Evolutionary conservation across 2,888 invertebrate species (phyloP).

Genomic region (Cybosia mesomella): DNA sequence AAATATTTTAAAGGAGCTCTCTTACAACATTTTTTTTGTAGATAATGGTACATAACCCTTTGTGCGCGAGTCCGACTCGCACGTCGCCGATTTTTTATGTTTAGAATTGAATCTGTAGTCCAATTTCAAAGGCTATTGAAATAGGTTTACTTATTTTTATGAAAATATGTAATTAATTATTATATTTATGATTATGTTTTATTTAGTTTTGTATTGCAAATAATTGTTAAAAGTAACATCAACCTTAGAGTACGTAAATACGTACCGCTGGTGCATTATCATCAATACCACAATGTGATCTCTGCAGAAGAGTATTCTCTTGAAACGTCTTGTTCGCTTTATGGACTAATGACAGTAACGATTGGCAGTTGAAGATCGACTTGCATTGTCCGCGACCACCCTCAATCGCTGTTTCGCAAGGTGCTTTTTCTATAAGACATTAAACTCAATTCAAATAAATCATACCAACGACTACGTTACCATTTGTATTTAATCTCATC

Average conservation of each 20-base stretch:
- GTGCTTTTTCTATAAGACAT: constrained; percentile 12
- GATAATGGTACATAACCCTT: too few species aligned
- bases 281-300: constrained; percentile 69
- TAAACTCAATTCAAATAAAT: background rate
- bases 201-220: too few species aligned
- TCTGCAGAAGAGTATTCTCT: constrained; percentile 73
- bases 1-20: too few species aligned
- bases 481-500: background rate
- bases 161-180: too few species aligned
- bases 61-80: too few species aligned
- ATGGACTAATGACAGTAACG: constrained; percentile 62
- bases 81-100: too few species aligned
- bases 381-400: constrained; percentile 72
- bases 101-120: too few species aligned
- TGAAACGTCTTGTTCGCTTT: constrained; percentile 63
- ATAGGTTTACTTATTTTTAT: too few species aligned
- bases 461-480: background rate
- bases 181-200: too few species aligned
- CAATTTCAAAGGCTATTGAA: too few species aligned
- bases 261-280: constrained; percentile 63
- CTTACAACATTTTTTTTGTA: too few species aligned
- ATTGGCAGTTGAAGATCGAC: constrained; percentile 68
- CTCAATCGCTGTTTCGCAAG: constrained; percentile 71
- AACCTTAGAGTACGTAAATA: too few species aligned
- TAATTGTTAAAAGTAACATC: background rate